phyloP scores from a whole-genome alignment of 2,797 vertebrate species.

The Mus spretus region DNA sequence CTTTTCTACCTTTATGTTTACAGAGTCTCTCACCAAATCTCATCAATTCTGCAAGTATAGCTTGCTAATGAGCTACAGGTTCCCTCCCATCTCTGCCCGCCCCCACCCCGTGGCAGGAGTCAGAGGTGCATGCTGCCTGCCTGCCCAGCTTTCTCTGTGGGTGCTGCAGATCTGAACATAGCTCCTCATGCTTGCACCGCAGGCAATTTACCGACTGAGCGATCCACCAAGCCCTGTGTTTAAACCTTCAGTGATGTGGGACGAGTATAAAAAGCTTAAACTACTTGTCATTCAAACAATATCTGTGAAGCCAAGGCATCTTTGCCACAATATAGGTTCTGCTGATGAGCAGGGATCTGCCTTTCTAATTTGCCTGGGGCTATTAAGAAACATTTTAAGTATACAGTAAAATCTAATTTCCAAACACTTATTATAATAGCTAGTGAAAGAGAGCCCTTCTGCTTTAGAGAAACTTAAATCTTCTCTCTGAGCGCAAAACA shows the following conservation, averaged over 20 bases:
- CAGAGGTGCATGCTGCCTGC: not conserved
- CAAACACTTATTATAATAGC: not conserved
- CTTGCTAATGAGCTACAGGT: too few species aligned
- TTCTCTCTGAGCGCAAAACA: not conserved
- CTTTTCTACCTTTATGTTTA: not conserved
- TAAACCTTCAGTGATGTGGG: not conserved
- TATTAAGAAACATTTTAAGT: not conserved
- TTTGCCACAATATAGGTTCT: not conserved
- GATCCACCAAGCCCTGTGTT: not conserved
- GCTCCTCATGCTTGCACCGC: not conserved
- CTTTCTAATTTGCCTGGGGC: conserved; percentile 18
- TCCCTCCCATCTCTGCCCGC: not conserved
- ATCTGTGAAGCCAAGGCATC: not conserved
- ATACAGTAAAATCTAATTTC: not conserved
- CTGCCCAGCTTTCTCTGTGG: not conserved
- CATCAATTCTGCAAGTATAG: not conserved
- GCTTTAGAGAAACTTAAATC: not conserved
- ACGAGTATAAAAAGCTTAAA: not conserved
- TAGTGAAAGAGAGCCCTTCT: not conserved
- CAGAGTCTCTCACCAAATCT: not conserved
- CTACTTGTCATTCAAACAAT: not conserved
- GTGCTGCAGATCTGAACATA: not conserved
- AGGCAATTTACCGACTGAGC: not conserved
- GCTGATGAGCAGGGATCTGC: not conserved
- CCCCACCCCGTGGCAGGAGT: too few species aligned